phyloP scores from a whole-genome alignment of 2,888 invertebrate species.

The Heteropelma amictum region DNA sequence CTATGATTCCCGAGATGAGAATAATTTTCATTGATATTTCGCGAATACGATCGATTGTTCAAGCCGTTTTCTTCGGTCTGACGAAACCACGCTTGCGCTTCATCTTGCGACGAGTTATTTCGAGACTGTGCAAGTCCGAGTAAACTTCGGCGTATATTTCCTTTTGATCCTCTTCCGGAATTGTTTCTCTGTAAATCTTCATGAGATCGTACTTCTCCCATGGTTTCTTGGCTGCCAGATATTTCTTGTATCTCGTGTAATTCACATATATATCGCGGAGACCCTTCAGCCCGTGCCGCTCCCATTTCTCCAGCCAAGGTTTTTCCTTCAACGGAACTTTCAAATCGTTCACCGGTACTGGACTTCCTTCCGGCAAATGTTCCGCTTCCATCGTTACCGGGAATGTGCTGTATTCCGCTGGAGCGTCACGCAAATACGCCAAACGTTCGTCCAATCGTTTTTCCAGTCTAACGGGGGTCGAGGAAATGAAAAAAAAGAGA shows the following conservation, averaged over 20 bases:
- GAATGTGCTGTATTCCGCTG: constrained; percentile 95
- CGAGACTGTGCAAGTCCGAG: constrained; percentile 85
- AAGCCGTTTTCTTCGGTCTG: constrained; percentile 80
- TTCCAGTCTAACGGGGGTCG: constrained; percentile 82
- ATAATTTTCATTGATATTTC: neutral
- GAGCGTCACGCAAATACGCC: constrained; percentile 92
- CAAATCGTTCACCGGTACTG: constrained; percentile 88
- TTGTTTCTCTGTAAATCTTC: constrained; percentile 91
- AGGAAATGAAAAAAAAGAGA: neutral
- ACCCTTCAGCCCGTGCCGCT: constrained; percentile 87
- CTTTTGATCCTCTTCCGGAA: constrained; percentile 92
- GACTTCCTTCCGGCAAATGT: constrained; percentile 85
- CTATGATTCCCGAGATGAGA: neutral
- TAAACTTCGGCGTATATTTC: constrained; percentile 92
- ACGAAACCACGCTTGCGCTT: constrained; percentile 82
- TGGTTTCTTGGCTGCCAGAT: constrained; percentile 83
- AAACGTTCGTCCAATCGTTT: constrained; percentile 94
- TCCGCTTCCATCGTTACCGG: constrained; percentile 95
- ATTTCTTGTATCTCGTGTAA: constrained; percentile 79
- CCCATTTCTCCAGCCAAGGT: constrained; percentile 97
- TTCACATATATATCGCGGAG: constrained; percentile 82
- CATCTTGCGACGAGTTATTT: constrained; percentile 82
- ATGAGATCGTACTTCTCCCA: constrained; percentile 96
- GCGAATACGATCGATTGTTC: constrained; percentile 38
- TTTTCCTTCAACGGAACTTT: constrained; percentile 85